A percentile compares a stretch with the other conserved stretches of the same genome.
phyloP scores from a whole-genome alignment of 2,113 vertebrate species.

The Clarias batrachus region DNA sequence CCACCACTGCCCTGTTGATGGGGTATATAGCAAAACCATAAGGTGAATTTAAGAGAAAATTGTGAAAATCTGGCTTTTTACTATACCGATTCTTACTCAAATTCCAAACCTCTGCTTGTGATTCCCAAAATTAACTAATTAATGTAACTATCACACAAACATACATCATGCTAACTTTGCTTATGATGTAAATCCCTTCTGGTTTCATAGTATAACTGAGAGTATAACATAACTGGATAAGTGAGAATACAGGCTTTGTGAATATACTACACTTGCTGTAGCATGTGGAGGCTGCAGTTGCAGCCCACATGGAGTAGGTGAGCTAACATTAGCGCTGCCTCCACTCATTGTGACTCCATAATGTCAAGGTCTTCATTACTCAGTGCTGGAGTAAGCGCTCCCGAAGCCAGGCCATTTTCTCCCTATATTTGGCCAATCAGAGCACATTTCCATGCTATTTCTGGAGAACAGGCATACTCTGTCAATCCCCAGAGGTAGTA shows the following conservation, averaged over 20 bases:
- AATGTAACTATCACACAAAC: neutral
- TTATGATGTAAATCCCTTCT: neutral
- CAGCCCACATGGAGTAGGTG: constrained; percentile 43
- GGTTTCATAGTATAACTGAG: neutral
- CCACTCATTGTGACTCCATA: constrained; percentile 67
- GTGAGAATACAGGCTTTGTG: neutral
- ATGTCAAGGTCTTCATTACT: constrained; percentile 62
- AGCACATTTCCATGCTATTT: constrained; percentile 39
- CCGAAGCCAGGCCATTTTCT: constrained; percentile 45
- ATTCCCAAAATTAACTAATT: neutral
- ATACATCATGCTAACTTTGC: neutral
- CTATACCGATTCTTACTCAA: too few species aligned
- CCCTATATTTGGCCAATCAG: constrained; percentile 48
- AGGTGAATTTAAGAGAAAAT: neutral
- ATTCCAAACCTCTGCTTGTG: neutral
- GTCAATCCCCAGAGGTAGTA: constrained; percentile 61
- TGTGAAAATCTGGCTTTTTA: neutral
- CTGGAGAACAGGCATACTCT: constrained; percentile 41
- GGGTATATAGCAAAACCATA: neutral
- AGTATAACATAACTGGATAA: neutral
- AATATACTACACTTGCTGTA: constrained; percentile 45
- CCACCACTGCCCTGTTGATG: too few species aligned
- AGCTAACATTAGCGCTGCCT: constrained; percentile 55
- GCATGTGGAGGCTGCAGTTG: constrained; percentile 13
- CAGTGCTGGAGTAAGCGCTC: constrained; percentile 42